phyloP scores from a whole-genome alignment of 2,113 vertebrate species.

The Himantopus leucocephalus region DNA sequence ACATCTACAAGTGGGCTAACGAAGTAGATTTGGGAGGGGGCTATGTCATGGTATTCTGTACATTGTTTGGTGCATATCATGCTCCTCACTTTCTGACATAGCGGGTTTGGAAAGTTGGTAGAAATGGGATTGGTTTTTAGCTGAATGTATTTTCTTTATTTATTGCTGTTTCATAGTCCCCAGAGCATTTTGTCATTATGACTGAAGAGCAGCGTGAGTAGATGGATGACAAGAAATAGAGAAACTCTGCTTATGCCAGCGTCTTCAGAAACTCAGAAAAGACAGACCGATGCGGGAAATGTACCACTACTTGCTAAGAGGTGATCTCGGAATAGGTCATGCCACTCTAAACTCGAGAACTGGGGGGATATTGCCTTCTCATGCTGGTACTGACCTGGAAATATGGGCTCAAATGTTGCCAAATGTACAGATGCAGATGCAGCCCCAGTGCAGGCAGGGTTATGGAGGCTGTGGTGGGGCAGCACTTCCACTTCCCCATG shows the following conservation, averaged over 20 bases:
- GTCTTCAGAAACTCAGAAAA: not conserved
- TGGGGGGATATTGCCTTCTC: not conserved
- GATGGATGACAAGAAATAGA: not conserved
- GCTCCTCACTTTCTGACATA: not conserved
- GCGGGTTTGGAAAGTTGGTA: not conserved
- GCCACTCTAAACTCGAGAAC: rapidly evolving
- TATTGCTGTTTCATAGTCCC: not conserved
- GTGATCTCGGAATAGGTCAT: not conserved
- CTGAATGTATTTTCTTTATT: not conserved
- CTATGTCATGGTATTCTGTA: not conserved
- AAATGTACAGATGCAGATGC: not conserved
- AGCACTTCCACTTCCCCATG: not conserved
- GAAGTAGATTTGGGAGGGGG: not conserved
- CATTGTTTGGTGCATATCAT: rapidly evolving
- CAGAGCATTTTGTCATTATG: not conserved
- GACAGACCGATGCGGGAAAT: not conserved
- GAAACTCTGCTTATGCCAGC: not conserved
- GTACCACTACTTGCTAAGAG: not conserved
- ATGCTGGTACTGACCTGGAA: not conserved
- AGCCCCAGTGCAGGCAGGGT: not conserved
- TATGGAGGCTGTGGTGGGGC: not conserved
- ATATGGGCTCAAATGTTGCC: not conserved
- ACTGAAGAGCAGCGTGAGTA: not conserved
- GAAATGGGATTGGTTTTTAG: not conserved
- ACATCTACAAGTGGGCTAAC: not conserved